Percentiles rank a stretch among this genome's conserved stretches.
phyloP scores from a whole-genome alignment of 1,140 invertebrate species.

The Protaetia brevitarsis region DNA sequence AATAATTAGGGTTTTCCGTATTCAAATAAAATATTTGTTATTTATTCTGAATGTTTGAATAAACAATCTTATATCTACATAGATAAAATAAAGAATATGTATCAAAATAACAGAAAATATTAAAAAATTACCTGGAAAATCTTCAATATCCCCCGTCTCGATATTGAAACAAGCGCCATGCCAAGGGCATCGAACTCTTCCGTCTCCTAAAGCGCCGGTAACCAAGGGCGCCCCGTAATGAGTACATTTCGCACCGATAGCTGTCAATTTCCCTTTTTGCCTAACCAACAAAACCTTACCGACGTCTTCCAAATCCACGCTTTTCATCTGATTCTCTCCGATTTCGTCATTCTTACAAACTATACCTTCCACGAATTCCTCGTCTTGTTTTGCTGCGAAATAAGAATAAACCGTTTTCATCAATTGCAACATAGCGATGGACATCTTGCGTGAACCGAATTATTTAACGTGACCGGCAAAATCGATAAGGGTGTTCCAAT shows the following conservation, averaged over 20 bases:
- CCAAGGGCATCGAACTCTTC: conserved; percentile 87
- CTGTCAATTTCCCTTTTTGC: conserved; percentile 75
- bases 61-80: neutral
- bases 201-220: conserved; percentile 80
- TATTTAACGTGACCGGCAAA: neutral
- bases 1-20: too few species aligned
- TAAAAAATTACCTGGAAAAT: conserved; percentile 47
- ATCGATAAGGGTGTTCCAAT: neutral
- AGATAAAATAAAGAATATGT: neutral
- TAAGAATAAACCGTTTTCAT: neutral
- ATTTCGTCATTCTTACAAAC: conserved; percentile 76
- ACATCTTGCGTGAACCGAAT: neutral
- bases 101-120: too few species aligned
- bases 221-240: conserved; percentile 87
- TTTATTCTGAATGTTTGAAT: too few species aligned
- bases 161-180: conserved; percentile 95
- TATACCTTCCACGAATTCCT: conserved; percentile 61
- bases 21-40: too few species aligned
- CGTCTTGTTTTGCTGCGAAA: conserved; percentile 26
- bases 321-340: conserved; percentile 83
- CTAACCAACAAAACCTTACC: conserved; percentile 76
- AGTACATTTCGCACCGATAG: conserved; percentile 84
- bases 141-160: conserved; percentile 59
- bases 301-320: conserved; percentile 67
- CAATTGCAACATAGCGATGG: neutral